Conservation (phyloP, 92 coral and sea anemone species). For the Heteractis magnifica region DNA sequence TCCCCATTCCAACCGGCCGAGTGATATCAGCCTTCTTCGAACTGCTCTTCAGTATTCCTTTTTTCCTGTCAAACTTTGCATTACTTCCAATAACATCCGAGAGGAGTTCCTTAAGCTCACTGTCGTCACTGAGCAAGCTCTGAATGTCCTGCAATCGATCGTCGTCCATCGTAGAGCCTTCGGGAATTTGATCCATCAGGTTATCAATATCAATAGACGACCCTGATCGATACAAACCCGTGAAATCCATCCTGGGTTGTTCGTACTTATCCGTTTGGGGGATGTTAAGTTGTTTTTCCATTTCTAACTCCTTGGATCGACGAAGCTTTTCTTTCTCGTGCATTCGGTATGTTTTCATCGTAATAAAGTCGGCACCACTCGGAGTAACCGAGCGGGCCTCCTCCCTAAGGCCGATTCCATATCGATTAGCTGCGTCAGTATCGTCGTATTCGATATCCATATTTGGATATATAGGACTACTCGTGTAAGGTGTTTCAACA, state of each 20-base stretch:
- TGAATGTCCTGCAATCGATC: slow-evolving; percentile 50
- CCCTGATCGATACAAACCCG: slow-evolving; percentile 4
- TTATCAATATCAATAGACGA: slow-evolving; percentile 52
- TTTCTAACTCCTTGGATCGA: slow-evolving; percentile 45
- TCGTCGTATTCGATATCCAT: neutral
- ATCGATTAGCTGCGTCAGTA: neutral
- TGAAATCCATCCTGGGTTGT: slow-evolving; percentile 10
- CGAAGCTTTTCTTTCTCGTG: slow-evolving; percentile 53
- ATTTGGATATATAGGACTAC: slow-evolving; percentile 29
- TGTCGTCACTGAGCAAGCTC: slow-evolving; percentile 61
- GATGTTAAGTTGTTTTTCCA: neutral
- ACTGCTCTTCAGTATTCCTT: neutral
- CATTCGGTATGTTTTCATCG: slow-evolving; percentile 60
- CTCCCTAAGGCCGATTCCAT: slow-evolving; percentile 15
- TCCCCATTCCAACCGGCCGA: neutral
- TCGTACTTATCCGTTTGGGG: neutral
- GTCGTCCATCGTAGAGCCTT: slow-evolving; percentile 52
- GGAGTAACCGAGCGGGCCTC: slow-evolving; percentile 61
- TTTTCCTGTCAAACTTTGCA: neutral
- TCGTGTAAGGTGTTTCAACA: slow-evolving; percentile 4
- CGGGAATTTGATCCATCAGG: slow-evolving; percentile 56
- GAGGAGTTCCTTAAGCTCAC: slow-evolving; percentile 60
- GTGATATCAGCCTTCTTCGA: neutral
- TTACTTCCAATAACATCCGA: slow-evolving; percentile 47
- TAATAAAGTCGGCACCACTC: slow-evolving; percentile 70